These are phyloP conservation scores for Eonycteris spelaea DNA, from an alignment of 2,113 vertebrate species.

Conservation along the genomic window DNA sequence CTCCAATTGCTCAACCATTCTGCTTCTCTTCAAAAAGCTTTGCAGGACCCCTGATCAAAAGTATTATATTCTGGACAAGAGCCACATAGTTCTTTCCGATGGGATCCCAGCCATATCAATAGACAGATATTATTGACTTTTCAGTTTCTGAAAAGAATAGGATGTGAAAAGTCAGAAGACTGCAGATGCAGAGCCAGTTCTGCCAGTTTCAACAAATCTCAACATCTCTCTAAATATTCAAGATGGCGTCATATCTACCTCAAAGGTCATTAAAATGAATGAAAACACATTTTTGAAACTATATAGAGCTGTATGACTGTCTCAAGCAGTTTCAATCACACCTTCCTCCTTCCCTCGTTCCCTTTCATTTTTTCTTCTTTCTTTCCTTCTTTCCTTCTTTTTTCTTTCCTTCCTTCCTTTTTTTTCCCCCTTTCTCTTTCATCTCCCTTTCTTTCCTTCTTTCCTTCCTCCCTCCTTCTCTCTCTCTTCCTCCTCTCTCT, in stretches of 20 bases:
- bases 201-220: neutral
- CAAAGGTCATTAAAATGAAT: neutral
- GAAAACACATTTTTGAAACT: neutral
- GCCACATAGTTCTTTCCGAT: neutral
- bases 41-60: neutral
- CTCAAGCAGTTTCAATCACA: neutral
- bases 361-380: neutral
- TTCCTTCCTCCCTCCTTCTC: too few species aligned
- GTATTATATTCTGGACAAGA: neutral
- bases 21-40: neutral
- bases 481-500: too few species aligned
- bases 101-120: neutral
- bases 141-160: neutral
- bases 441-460: too few species aligned
- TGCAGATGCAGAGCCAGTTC: neutral
- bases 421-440: neutral
- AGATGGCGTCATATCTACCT: neutral
- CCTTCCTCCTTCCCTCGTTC: neutral
- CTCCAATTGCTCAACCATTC: neutral
- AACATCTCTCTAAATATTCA: neutral
- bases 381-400: fast-evolving
- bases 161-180: neutral
- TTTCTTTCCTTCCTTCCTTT: neutral
- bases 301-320: neutral
- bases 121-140: neutral